Percentiles rank a stretch among this genome's conserved stretches.
Conservation (phyloP, 2,888 invertebrate species). For the Poecilus cupreus region DNA sequence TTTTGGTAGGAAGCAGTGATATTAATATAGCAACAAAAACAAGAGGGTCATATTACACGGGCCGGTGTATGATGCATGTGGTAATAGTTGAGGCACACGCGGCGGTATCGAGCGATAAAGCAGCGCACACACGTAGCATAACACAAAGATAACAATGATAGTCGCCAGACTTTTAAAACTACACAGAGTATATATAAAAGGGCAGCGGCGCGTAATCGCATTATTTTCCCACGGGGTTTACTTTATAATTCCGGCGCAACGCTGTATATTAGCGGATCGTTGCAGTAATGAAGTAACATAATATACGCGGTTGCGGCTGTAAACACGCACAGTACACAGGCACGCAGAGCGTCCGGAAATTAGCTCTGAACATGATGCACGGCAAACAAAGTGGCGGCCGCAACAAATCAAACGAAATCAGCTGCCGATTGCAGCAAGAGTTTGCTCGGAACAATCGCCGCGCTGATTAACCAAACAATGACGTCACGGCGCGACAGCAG, state of each 20-base stretch:
- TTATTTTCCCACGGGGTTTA: conserved; percentile 59
- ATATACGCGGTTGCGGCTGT: conserved; percentile 53
- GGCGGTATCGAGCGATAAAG: not conserved
- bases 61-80: not conserved
- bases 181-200: conserved; percentile 12
- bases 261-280: conserved; percentile 56
- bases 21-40: not conserved
- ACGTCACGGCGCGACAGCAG: conserved; percentile 1
- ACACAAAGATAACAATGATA: conserved; percentile 45
- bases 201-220: conserved; percentile 41
- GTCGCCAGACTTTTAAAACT: conserved; percentile 29
- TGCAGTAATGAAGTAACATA: conserved; percentile 58
- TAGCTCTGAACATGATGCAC: conserved; percentile 50
- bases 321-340: conserved; percentile 3
- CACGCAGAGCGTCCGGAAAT: conserved; percentile 45
- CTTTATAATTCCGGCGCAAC: conserved; percentile 52
- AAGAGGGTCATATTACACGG: not conserved
- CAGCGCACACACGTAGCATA: not conserved
- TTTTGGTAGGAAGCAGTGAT: not conserved
- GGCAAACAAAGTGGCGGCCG: conserved; percentile 53
- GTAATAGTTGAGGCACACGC: not conserved
- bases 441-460: conserved; percentile 57
- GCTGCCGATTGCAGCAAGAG: conserved; percentile 57
- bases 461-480: conserved; percentile 56
- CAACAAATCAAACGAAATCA: conserved; percentile 59